phyloP scores from a whole-genome alignment of 2,113 vertebrate species.

The Salvelinus namaycush region DNA sequence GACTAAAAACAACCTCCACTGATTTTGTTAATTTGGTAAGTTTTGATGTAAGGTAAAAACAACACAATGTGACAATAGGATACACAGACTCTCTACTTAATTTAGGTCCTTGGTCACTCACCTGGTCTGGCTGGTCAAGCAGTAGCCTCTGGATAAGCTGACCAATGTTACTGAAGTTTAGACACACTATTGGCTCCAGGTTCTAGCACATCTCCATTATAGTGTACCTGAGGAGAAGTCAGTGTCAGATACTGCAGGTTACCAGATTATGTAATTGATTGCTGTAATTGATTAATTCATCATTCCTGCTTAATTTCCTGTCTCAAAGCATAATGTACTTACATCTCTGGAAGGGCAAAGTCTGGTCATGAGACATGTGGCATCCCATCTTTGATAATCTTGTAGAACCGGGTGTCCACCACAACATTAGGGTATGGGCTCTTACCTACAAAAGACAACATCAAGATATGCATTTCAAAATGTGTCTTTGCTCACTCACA shows the following conservation, averaged over 20 bases:
- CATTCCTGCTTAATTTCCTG: no score
- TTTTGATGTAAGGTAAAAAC: no score
- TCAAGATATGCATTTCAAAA: neutral
- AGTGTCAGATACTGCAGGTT: neutral
- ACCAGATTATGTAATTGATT: no score
- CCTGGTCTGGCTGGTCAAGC: neutral
- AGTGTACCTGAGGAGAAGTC: neutral
- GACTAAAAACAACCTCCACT: no score
- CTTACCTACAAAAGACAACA: conserved; percentile 74
- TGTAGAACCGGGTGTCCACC: conserved; percentile 95
- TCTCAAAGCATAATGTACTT: conserved; percentile 51
- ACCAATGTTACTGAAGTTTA: neutral
- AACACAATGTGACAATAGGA: no score
- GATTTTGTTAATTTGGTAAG: no score
- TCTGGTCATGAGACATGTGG: conserved; percentile 89
- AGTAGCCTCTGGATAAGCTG: neutral
- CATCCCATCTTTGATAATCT: conserved; percentile 94
- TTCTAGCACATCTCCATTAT: conserved; percentile 2
- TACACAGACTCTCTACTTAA: no score
- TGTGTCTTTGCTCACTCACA: neutral
- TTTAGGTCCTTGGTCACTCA: neutral
- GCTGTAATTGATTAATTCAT: no score
- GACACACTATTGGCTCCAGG: neutral
- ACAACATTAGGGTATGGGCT: conserved; percentile 91
- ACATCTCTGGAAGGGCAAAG: conserved; percentile 88